These are phyloP conservation scores for Paramormyrops kingsleyae DNA, from an alignment of 2,113 vertebrate species.

Conservation along the genomic window DNA sequence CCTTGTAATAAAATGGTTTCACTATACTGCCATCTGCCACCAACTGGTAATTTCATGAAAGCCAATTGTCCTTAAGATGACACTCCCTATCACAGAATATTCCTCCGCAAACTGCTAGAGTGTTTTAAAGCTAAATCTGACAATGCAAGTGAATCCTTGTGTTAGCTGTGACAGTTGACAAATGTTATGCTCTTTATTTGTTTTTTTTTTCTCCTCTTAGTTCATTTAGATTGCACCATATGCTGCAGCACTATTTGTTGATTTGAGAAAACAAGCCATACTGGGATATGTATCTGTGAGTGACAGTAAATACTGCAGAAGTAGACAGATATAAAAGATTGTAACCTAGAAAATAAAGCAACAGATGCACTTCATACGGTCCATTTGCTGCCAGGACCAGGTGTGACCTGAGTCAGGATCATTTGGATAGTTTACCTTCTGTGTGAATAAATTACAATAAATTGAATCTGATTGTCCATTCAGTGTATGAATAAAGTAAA, in stretches of 20 bases:
- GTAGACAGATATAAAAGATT: constrained; percentile 43
- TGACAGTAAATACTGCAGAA: neutral
- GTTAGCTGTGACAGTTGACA: constrained; percentile 8
- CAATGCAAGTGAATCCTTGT: neutral
- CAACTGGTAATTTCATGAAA: constrained; percentile 1
- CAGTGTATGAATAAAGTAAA: constrained; percentile 58
- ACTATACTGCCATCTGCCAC: neutral
- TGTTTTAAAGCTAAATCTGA: neutral
- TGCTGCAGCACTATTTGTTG: neutral
- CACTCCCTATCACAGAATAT: neutral
- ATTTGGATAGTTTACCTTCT: constrained; percentile 77
- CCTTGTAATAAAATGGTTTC: neutral
- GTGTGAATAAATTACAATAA: constrained; percentile 72
- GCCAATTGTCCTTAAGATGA: neutral
- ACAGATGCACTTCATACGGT: constrained; percentile 64
- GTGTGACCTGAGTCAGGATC: constrained; percentile 62
- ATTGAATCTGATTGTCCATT: constrained; percentile 69
- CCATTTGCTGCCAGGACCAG: constrained; percentile 64
- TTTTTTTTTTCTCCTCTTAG: neutral
- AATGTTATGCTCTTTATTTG: neutral
- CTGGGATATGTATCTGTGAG: neutral
- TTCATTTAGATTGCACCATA: constrained; percentile 6
- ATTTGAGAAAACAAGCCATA: neutral
- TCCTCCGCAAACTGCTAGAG: neutral
- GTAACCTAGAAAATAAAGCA: constrained; percentile 55